Base-by-base conservation (phyloP, 2,797 vertebrate genomes). In the Enteromius unitaeniatus region DNA sequence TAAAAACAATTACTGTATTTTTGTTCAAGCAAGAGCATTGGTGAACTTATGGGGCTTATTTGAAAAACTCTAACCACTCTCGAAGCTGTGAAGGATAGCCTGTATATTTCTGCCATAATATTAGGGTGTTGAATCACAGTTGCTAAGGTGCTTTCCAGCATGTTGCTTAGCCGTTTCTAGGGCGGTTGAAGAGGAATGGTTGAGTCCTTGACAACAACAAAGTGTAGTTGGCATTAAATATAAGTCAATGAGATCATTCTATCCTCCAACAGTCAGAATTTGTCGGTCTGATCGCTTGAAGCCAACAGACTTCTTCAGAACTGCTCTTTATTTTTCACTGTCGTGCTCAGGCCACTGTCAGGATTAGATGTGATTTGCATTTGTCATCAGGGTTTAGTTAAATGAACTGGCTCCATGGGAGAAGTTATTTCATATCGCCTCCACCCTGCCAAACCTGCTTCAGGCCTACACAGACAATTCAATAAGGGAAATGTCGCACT, bases 301-400 rank as follows among this genome's bases (percentile, higher is more conserved):
- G 73, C 34, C 40, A 42, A 10, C 14, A 42, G 62, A 31, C 60
- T 15, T 62, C 26, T 62, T 1, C 2, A 6, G 26, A 62, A 31
- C 34, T 14, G 2, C 45, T 40, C 60, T 53, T 68, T n/a, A 34
- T 26, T 74, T 8, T 17, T 23, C 26, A 1, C 28, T 34, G 28
- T 19, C 23, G 10, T 31, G 23, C 17, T 73, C 74, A 45, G 11
- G 65, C 28, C 42, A n/a, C 84, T 76, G 64, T 58, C 68, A 21
- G 62, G 26, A 51, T 81, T 70, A 58, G 11, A 60, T 45, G 74
- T 69, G 73, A 42, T 23, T 34, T 47, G 37, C 75, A 55, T 84
- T 79, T 82, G 79, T 82, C 82, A 85, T 86, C 47, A 74, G 55
- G 67, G 81, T 78, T 86, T 62, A 69, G 81, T 84, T 72, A 74